These are phyloP conservation scores for Nycticebus coucang DNA, from an alignment of 2,113 vertebrate species.

Conservation along the genomic window DNA sequence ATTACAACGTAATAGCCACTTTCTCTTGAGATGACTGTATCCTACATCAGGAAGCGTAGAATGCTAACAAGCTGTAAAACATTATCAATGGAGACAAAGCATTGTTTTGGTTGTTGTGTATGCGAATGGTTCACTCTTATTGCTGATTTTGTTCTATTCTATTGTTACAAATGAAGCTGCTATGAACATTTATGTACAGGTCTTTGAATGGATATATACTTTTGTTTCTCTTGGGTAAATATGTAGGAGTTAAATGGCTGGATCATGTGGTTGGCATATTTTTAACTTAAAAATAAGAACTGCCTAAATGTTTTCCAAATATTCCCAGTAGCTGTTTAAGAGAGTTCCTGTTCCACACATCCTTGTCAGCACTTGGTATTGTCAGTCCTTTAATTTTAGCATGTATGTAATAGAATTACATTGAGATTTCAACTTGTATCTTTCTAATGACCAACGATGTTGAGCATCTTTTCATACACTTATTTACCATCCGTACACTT, in stretches of 20 bases:
- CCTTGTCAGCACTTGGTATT: background rate
- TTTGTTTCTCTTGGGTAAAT: background rate
- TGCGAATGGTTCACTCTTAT: background rate
- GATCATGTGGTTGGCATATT: background rate
- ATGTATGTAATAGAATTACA: too few relatives aligned
- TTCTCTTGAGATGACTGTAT: background rate
- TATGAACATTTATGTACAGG: background rate
- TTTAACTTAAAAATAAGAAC: slow-evolving; percentile 47
- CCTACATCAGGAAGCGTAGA: background rate
- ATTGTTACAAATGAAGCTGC: background rate
- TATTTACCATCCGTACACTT: background rate
- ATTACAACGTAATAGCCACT: background rate
- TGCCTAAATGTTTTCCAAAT: background rate
- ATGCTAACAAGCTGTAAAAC: background rate
- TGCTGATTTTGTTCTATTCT: background rate
- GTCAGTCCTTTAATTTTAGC: slow-evolving; percentile 14
- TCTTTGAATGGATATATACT: background rate
- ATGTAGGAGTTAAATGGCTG: background rate
- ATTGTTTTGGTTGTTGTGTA: background rate
- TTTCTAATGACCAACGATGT: background rate
- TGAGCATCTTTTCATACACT: background rate
- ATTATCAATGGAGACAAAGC: background rate
- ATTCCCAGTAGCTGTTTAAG: background rate
- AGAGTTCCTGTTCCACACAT: background rate
- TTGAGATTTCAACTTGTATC: background rate